Conservation (phyloP, 2,113 vertebrate species). For the Psammodynastes pulverulentus region DNA sequence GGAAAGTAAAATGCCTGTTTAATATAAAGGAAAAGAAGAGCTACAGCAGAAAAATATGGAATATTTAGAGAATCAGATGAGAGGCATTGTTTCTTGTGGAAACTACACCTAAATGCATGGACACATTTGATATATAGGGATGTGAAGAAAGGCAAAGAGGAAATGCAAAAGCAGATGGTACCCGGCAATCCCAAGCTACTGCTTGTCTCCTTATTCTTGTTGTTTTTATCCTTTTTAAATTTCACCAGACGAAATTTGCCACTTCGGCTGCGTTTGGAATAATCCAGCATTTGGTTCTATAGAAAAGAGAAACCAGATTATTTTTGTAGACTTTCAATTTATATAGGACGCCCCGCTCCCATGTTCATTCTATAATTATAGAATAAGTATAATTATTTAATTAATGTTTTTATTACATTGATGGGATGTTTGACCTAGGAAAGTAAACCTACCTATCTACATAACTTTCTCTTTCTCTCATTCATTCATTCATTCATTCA, state of each 20-base stretch:
- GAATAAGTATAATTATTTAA: too few species aligned
- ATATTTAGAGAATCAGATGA: background rate
- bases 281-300: constrained; percentile 81
- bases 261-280: constrained; percentile 85
- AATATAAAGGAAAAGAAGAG: constrained; percentile 5
- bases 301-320: background rate
- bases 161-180: constrained; percentile 61
- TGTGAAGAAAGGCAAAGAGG: constrained; percentile 3
- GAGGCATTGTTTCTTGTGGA: background rate
- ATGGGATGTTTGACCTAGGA: constrained; percentile 14
- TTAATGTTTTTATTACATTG: background rate
- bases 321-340: background rate
- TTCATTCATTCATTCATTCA: too few species aligned
- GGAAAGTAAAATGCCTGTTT: constrained; percentile 6
- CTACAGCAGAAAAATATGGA: constrained; percentile 4
- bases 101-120: background rate
- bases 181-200: constrained; percentile 82
- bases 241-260: constrained; percentile 96
- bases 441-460: background rate
- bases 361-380: background rate
- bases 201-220: constrained; percentile 86
- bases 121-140: background rate
- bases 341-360: background rate
- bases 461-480: too few species aligned
- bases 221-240: constrained; percentile 97